A percentile compares a stretch with the other conserved stretches of the same genome.
phyloP scores from a whole-genome alignment of 1,140 invertebrate species.

The Pemphigus obesinymphae region DNA sequence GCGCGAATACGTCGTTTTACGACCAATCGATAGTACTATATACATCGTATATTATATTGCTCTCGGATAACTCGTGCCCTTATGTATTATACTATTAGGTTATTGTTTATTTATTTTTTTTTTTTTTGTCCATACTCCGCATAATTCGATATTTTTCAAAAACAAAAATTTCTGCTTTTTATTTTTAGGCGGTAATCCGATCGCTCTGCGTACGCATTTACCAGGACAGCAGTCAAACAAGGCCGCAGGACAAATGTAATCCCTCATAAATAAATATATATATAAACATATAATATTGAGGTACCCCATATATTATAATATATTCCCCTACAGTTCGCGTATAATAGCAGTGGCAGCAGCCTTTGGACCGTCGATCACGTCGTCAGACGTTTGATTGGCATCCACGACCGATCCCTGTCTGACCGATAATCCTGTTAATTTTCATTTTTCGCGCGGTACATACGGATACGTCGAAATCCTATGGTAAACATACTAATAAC shows the following conservation, averaged over 20 bases:
- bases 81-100: neutral
- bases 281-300: too few relatives aligned
- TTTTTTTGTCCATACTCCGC: neutral
- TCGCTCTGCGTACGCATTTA: neutral
- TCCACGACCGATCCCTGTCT: neutral
- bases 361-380: neutral
- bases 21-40: neutral
- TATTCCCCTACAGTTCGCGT: too few relatives aligned
- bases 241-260: slow-evolving; percentile 41
- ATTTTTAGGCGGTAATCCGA: slow-evolving; percentile 9
- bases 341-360: neutral
- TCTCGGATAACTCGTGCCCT: slow-evolving; percentile 3
- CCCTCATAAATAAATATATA: neutral
- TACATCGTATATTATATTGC: neutral
- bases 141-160: slow-evolving; percentile 36
- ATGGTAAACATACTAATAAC: neutral
- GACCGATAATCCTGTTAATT: slow-evolving; percentile 34
- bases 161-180: neutral
- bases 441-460: slow-evolving; percentile 13
- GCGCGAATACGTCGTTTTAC: neutral
- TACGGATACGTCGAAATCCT: neutral
- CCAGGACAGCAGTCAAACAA: slow-evolving; percentile 17
- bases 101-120: too few relatives aligned
- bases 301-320: too few relatives aligned
- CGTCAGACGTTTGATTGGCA: slow-evolving; percentile 37